These are phyloP conservation scores for Oryctolagus cuniculus DNA, from an alignment of 2,113 vertebrate species.

Conservation along the genomic window mOryCun1.1 NC_091438.1:19362501-19363000, in stretches of 20 bases:
- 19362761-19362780: neutral
- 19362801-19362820: neutral
- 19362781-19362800: neutral
- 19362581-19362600: neutral
- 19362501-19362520: neutral
- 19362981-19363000: neutral
- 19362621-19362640: neutral
- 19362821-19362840: neutral
- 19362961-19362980: neutral
- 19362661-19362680: neutral
- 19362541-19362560: neutral
- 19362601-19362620: no score
- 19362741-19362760: neutral
- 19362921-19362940: accelerated
- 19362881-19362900: neutral
- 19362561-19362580: neutral
- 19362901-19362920: neutral
- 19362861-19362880: slow-evolving; percentile 1
- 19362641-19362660: neutral
- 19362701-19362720: accelerated
- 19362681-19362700: accelerated
- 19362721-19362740: no score
- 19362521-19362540: neutral
- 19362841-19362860: neutral
- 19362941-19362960: accelerated